Evolutionary conservation across 1,140 invertebrate species (phyloP), one percentile per base, ranked within the genome.

Genomic region (Drosophila bipectinata): DNA sequence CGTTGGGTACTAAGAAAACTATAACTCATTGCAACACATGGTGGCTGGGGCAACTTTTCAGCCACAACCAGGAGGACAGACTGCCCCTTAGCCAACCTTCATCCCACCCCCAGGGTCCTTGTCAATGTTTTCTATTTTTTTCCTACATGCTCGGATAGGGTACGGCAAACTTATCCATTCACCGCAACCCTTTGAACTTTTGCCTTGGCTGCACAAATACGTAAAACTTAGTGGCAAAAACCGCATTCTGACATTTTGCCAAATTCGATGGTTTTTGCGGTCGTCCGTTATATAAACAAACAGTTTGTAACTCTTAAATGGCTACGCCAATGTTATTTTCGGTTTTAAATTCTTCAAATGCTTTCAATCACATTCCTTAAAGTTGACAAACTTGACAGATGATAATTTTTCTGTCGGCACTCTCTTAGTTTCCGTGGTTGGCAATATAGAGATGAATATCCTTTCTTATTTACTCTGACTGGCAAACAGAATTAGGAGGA

Each of bases 11-110:
- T 53, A 67, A 83, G 79, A 72, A 79, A 82, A 53, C 68, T 68
- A 89, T 88, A 84, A 88, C 76, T 88, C 83, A 88, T 84, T 88
- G 85, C 84, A 88, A 77, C 83, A 88, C 68, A 88, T 83, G 79
- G 79, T 88, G 79, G 82, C 68, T 62, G 49, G 72, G 51, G 72
- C 64, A 79, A 88, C 84, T 89, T 88, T 82, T 52, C 72, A 72
- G 58, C 56, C 73, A 63, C 56, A 48, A 48, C 56, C 57, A 52
- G 30, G 18, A 51, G 45, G 26, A 15, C 9, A 7, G 10, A 37
- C 34, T 37, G 18, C 32, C 26, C 24, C 44, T 1, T 32, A 30
- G 14, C 60, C 41, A 14, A 8, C 48, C 32, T 30, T 56, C 55
- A 37, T 32, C n/a, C 14, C 12, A n/a, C 2, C 51, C 39, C 14